Conservation (phyloP, 1,140 invertebrate species). For the Hormaphis cornu region DNA sequence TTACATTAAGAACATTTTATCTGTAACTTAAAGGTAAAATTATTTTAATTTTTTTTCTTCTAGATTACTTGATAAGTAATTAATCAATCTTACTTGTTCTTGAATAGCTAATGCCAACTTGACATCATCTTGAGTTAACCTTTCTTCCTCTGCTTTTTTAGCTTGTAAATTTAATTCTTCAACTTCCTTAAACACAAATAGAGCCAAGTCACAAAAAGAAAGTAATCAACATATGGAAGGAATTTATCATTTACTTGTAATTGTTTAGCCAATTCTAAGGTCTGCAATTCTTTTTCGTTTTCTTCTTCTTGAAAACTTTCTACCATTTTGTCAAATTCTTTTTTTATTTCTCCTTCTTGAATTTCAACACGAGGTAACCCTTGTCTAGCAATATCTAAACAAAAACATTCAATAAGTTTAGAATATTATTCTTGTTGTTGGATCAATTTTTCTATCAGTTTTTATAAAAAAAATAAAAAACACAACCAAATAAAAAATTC, state of each 20-base stretch:
- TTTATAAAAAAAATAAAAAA: too few species aligned
- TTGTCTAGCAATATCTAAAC: not conserved
- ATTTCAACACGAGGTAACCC: not conserved
- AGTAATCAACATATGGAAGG: not conserved
- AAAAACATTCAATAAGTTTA: not conserved
- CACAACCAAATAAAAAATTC: too few species aligned
- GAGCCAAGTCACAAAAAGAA: not conserved
- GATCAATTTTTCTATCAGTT: too few species aligned
- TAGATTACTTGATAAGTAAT: not conserved
- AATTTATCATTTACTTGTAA: conserved; percentile 1
- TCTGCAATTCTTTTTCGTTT: not conserved
- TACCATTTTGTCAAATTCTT: conserved; percentile 9
- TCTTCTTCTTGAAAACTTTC: not conserved
- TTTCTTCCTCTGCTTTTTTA: not conserved
- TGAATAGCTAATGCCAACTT: not conserved
- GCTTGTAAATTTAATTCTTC: not conserved
- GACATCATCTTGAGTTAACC: not conserved
- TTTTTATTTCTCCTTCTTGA: not conserved
- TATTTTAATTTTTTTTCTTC: not conserved
- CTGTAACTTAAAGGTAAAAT: not conserved
- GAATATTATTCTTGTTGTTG: too few species aligned
- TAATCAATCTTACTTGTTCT: not conserved
- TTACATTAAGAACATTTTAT: too few species aligned
- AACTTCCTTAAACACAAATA: not conserved
- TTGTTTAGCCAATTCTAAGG: not conserved